Base-by-base conservation (phyloP, 2,888 invertebrate species). In the Arge pagana region DNA sequence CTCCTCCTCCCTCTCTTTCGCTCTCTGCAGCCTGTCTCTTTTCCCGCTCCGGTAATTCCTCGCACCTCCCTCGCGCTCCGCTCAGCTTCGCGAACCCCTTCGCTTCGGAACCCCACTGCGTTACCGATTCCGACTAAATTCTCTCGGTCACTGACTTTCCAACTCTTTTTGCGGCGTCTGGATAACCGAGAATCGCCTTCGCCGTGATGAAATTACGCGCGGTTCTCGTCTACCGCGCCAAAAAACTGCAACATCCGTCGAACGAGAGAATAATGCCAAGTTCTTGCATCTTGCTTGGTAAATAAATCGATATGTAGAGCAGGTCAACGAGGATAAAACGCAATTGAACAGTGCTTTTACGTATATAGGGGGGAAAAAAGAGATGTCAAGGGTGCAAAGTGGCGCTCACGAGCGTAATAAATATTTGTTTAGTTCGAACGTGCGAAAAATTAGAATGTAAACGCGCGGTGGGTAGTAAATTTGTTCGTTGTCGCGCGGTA, bases 131-230 rank as follows among this genome's bases (percentile, higher is more conserved):
- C n/a, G n/a, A n/a, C 51, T 55, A 65, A 64, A 67, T 65, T 63
- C 61, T 66, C 67, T 62, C 66, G 66, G 65, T 67, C 67, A 68
- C 68, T 71, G 68, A 71, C 67, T 71, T 66, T 61, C 59, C 61
- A 59, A 62, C 65, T 62, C 63, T 62, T 52, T 53, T 35, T 50
- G 50, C 43, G 52, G 45, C 30, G 36, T 3, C 35, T 43, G 18
- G 26, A 23, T 45, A 42, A 18, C 45, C 49, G 51, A 26, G 48
- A 30, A 33, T n/a, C n/a, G n/a, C n/a, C n/a, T n/a, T n/a, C n/a
- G n/a, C n/a, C n/a, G n/a, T n/a, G n/a, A n/a, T n/a, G n/a, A n/a
- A n/a, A n/a, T n/a, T n/a, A n/a, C n/a, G n/a, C n/a, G n/a, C n/a
- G n/a, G n/a, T n/a, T n/a, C n/a, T n/a, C n/a, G n/a, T n/a, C n/a